phyloP scores from a whole-genome alignment of 2,797 vertebrate genomes.

The Nannoperca australis region DNA sequence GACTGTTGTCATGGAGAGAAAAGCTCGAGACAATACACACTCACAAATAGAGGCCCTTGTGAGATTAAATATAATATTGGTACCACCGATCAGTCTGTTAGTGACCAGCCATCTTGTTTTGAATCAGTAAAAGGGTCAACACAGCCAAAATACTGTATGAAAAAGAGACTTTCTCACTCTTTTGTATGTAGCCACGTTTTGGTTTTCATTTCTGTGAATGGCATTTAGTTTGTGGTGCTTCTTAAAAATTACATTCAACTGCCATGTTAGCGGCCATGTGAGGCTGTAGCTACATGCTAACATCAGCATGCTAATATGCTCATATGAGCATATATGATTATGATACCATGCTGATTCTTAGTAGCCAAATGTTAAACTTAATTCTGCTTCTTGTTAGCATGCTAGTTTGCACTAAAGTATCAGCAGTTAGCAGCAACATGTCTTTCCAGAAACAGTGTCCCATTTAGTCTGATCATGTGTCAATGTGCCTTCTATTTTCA shows the following conservation, averaged over 20 bases:
- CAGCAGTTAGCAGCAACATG: too few relatives aligned
- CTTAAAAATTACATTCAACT: not conserved
- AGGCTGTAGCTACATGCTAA: not conserved
- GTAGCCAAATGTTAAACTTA: not conserved
- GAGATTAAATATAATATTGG: conserved; percentile 4
- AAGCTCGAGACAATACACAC: conserved; percentile 6
- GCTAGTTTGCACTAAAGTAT: not conserved
- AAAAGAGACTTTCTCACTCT: not conserved
- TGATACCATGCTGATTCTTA: not conserved
- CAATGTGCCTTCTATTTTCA: too few relatives aligned
- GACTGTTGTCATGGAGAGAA: conserved; percentile 51
- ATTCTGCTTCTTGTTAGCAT: not conserved
- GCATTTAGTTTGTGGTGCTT: not conserved
- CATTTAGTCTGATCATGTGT: too few relatives aligned
- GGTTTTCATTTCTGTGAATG: not conserved
- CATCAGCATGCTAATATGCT: not conserved
- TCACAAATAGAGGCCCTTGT: not conserved
- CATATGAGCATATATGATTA: not conserved
- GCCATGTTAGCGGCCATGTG: not conserved
- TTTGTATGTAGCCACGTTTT: not conserved
- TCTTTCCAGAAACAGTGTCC: too few relatives aligned
- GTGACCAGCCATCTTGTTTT: not conserved
- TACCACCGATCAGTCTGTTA: conserved; percentile 4
- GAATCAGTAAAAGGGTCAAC: not conserved
- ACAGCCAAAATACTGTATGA: not conserved